phyloP scores from a whole-genome alignment of 2,113 vertebrate species.

The Diphyllodes magnificus region DNA sequence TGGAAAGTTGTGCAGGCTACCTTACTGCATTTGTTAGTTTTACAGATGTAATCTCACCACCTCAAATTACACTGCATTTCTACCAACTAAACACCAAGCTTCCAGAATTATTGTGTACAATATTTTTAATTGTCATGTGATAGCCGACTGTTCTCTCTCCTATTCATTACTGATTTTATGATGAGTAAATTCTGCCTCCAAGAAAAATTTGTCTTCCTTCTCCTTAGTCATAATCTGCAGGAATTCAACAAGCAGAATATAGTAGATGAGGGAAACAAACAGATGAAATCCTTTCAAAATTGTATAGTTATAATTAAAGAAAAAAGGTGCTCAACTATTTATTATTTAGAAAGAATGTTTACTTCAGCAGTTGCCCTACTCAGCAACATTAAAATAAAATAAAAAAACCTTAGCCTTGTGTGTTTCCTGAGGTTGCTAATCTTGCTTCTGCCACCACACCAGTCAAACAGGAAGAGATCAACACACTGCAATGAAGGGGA shows the following conservation, averaged over 20 bases:
- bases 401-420: neutral
- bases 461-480: neutral
- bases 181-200: neutral
- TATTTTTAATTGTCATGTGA: neutral
- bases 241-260: neutral
- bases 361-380: neutral
- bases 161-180: neutral
- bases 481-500: neutral
- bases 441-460: neutral
- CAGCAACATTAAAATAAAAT: neutral
- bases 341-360: neutral
- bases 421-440: neutral
- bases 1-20: slow-evolving; percentile 19
- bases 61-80: neutral
- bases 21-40: slow-evolving; percentile 18
- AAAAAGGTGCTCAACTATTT: neutral
- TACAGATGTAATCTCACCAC: neutral
- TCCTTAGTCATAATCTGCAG: neutral
- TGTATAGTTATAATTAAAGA: neutral
- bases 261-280: neutral
- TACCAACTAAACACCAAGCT: neutral
- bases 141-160: neutral
- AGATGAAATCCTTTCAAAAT: neutral
- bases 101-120: neutral
- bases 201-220: neutral